Base-by-base conservation (phyloP, 1,140 invertebrate genomes). In the Drosophila baimaii region DNA sequence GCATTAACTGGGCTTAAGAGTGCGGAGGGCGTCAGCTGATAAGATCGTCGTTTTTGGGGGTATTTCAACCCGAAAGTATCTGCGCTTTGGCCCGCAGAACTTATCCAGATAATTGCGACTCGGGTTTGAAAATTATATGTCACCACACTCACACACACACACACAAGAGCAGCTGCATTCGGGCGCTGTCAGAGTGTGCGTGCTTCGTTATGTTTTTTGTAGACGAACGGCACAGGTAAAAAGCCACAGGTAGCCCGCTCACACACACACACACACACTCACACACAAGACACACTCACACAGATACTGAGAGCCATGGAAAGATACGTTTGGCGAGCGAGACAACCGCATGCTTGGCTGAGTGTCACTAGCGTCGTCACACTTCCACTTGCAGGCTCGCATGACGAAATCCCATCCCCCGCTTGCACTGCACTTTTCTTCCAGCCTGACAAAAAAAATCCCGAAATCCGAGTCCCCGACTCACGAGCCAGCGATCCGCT, bases 361-460 rank as follows among this genome's bases (percentile, higher is more conserved):
- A 43, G 55, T 52, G 59, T 15, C 59, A 43, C 31, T 79, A 70
- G 59, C 39, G 65, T 71, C 63, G 49, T 83, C 77, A 59, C 83
- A n/a, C 39, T 81, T 64, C n/a, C 83, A 69, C 55, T 69, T 49
- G 39, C 43, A 41, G 35, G 5, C 10, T 47, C 21, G 49, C 54
- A 68, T 83, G 79, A 89, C 76, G 79, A 86, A 88, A 86, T 82
- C 57, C 52, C 44, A 88, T 65, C 76, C 76, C 79, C 51, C 79
- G 70, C 56, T 79, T 73, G 65, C 56, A 64, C 33, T 71, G 65
- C 65, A 77, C 56, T 77, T 68, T 79, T 88, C 51, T 33, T 47
- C 33, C 13, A 31, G 27, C 35, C 47, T 15, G 23, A n/a, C n/a
- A n/a, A n/a, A n/a, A n/a, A 25, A 46, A 23, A 19, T 62, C 46